Evolutionary conservation across 1,140 invertebrate species (phyloP).

Genomic region (Mycetomoellerius zeteki): DNA sequence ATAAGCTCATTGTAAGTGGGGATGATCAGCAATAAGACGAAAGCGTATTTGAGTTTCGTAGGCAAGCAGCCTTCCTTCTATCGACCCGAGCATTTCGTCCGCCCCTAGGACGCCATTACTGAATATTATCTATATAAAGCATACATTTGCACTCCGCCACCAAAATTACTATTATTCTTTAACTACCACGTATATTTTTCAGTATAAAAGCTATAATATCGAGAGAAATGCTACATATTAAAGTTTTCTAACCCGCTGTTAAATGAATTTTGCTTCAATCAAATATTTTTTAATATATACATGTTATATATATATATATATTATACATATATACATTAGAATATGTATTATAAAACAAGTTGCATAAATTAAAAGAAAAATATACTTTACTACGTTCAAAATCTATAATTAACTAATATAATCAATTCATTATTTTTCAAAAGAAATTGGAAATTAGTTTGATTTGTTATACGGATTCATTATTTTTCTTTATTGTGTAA

Average conservation of each 20-base stretch:
- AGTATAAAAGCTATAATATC: slow-evolving; percentile 57
- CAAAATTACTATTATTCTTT: slow-evolving; percentile 53
- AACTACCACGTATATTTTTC: slow-evolving; percentile 64
- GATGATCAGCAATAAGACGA: slow-evolving; percentile 62
- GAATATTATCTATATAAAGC: slow-evolving; percentile 62
- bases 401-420: not conserved
- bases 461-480: too few species aligned
- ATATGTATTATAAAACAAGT: not conserved
- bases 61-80: slow-evolving; percentile 79
- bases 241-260: slow-evolving; percentile 26
- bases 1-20: slow-evolving; percentile 55
- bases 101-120: slow-evolving; percentile 80
- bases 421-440: not conserved
- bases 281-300: slow-evolving; percentile 13
- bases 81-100: slow-evolving; percentile 81
- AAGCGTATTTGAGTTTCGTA: slow-evolving; percentile 76
- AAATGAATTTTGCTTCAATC: not conserved
- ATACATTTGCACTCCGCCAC: slow-evolving; percentile 44
- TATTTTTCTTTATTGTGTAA: not conserved
- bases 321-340: not conserved
- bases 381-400: not conserved
- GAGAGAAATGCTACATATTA: not conserved
- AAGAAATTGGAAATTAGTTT: too few species aligned
- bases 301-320: not conserved
- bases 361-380: slow-evolving; percentile 6